Percentiles rank a stretch among this genome's conserved stretches.
Evolutionary conservation across 2,797 vertebrate genomes (phyloP).

Genomic region (Macroramphosus scolopax): DNA sequence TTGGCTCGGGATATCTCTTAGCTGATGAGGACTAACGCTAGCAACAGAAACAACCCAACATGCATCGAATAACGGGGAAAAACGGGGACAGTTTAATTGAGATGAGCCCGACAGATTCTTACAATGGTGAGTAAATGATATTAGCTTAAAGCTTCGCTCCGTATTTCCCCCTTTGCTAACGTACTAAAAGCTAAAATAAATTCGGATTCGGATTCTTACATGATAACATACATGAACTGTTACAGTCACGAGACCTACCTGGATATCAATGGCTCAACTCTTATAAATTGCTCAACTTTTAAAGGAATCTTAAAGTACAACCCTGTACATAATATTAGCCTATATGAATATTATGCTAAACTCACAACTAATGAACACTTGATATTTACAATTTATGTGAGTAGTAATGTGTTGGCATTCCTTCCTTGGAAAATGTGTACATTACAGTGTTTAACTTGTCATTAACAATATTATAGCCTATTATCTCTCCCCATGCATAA

Average conservation of each 20-base stretch:
- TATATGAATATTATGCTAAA: no score
- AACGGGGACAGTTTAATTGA: constrained; percentile 73
- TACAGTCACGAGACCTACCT: no score
- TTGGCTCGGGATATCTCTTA: background rate
- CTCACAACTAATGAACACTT: no score
- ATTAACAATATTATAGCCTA: background rate
- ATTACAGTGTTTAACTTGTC: background rate
- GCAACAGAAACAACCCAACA: constrained; percentile 25
- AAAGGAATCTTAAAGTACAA: no score
- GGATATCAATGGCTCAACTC: no score
- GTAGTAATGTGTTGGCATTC: background rate
- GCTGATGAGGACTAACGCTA: constrained; percentile 5
- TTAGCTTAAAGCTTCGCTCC: background rate
- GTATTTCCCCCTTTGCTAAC: no score
- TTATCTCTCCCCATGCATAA: background rate
- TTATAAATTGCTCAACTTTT: no score
- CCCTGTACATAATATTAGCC: no score
- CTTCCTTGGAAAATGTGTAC: background rate
- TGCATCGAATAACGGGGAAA: constrained; percentile 70
- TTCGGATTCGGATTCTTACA: no score
- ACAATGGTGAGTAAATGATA: constrained; percentile 69
- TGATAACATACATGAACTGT: no score
- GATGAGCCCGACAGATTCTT: constrained; percentile 72
- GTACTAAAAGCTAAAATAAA: no score
- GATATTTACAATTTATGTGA: no score